phyloP scores from a whole-genome alignment of 2,888 invertebrate genomes.

The Neuroscelio doddi region DNA sequence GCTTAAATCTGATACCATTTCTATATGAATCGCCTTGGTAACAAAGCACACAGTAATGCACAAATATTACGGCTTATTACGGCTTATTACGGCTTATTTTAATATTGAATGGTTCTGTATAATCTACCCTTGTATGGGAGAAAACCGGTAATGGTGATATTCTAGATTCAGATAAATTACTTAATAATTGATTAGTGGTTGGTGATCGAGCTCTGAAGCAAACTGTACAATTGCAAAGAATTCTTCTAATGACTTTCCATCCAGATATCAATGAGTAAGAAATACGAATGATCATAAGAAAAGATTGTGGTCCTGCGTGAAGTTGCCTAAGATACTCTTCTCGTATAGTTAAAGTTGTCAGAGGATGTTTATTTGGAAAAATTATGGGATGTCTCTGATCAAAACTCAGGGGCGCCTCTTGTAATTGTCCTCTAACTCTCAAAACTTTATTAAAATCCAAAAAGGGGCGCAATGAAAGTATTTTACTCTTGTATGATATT shows the following conservation, averaged over 20 bases:
- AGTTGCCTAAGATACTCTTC: constrained; percentile 20
- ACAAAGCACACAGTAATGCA: constrained; percentile 19
- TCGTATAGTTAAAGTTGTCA: constrained; percentile 15
- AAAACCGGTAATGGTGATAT: constrained; percentile 45
- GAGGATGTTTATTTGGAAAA: constrained; percentile 13
- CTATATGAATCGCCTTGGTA: constrained; percentile 22
- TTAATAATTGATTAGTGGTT: constrained; percentile 16
- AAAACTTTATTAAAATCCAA: constrained; percentile 12
- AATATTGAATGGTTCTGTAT: constrained; percentile 15
- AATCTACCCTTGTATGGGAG: constrained; percentile 30
- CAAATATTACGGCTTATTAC: constrained; percentile 20
- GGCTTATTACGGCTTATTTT: constrained; percentile 1
- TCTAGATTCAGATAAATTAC: constrained; percentile 36
- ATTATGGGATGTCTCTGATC: constrained; percentile 16
- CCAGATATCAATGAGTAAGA: constrained; percentile 36
- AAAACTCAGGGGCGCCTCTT: constrained; percentile 6
- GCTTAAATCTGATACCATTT: constrained; percentile 35
- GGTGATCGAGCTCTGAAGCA: constrained; percentile 22
- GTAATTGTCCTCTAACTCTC: constrained; percentile 17
- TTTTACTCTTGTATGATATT: constrained; percentile 5
- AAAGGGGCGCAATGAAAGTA: constrained; percentile 8
- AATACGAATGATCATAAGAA: constrained; percentile 12
- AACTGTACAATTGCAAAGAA: constrained; percentile 19
- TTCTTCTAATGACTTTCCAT: constrained; percentile 8
- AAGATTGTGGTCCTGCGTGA: constrained; percentile 22